Percentiles rank a stretch among this genome's conserved stretches.
phyloP scores from a whole-genome alignment of 2,888 invertebrate species.

The Campoplex nolae region DNA sequence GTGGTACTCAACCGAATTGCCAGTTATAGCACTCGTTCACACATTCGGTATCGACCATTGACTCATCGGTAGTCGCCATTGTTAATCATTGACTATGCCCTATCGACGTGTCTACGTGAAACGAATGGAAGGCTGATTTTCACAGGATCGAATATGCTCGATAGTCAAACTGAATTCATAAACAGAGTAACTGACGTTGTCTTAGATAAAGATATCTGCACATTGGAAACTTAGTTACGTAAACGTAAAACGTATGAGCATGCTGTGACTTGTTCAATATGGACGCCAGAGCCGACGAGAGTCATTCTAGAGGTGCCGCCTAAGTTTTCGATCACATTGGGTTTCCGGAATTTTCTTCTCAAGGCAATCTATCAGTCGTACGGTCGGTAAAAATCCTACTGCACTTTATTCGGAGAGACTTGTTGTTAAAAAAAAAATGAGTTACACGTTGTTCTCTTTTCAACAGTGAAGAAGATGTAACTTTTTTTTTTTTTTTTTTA shows the following conservation, averaged over 20 bases:
- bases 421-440: too few species aligned
- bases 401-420: too few species aligned
- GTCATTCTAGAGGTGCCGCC: not conserved
- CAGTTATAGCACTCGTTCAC: conserved; percentile 8
- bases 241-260: conserved; percentile 5
- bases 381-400: too few species aligned
- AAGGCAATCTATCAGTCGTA: too few species aligned
- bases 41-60: conserved; percentile 43
- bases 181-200: not conserved
- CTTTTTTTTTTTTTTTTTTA: too few species aligned
- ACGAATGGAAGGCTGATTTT: not conserved
- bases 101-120: not conserved
- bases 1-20: conserved; percentile 49
- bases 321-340: not conserved
- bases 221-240: not conserved
- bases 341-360: not conserved
- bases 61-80: conserved; percentile 21
- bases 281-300: conserved; percentile 13
- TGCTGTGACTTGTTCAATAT: conserved; percentile 32
- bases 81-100: conserved; percentile 18
- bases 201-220: not conserved
- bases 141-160: not conserved
- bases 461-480: too few species aligned
- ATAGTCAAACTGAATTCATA: not conserved
- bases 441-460: too few species aligned